Percentiles rank a stretch among this genome's conserved stretches.
These are phyloP conservation scores for Podarcis raffonei DNA, from an alignment of 2,113 vertebrate genomes.

Conservation along the genomic window DNA sequence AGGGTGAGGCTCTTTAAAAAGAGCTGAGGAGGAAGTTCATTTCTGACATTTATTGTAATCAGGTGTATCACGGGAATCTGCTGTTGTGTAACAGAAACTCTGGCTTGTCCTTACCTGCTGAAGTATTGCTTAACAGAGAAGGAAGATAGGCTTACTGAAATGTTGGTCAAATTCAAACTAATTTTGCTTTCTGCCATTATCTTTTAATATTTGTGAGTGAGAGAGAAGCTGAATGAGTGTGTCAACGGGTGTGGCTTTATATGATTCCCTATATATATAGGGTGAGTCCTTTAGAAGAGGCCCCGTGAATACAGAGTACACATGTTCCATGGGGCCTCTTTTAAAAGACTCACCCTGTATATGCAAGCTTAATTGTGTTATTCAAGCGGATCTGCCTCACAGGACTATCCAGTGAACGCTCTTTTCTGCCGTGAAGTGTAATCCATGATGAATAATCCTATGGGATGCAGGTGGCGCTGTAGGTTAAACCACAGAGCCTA, in stretches of 20 bases:
- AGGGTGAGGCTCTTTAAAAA: conserved; percentile 76
- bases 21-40: conserved; percentile 77
- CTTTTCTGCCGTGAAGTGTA: not conserved
- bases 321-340: no score
- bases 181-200: conserved; percentile 66
- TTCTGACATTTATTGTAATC: conserved; percentile 79
- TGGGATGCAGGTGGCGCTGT: not conserved
- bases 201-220: conserved; percentile 19
- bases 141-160: conserved; percentile 74
- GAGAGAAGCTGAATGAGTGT: not conserved
- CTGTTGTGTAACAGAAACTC: conserved; percentile 86
- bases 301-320: no score
- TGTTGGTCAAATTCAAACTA: conserved; percentile 75
- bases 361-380: conserved; percentile 17
- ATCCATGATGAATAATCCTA: conserved; percentile 10
- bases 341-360: not conserved
- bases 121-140: conserved; percentile 77
- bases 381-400: conserved; percentile 19
- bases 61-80: conserved; percentile 75
- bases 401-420: not conserved
- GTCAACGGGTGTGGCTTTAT: not conserved
- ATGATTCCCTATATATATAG: accelerated
- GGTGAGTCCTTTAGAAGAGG: no score
- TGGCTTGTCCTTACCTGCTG: conserved; percentile 80
- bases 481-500: no score